phyloP scores from a whole-genome alignment of 1,140 invertebrate species.

The Ostrea denselamellosa region DNA sequence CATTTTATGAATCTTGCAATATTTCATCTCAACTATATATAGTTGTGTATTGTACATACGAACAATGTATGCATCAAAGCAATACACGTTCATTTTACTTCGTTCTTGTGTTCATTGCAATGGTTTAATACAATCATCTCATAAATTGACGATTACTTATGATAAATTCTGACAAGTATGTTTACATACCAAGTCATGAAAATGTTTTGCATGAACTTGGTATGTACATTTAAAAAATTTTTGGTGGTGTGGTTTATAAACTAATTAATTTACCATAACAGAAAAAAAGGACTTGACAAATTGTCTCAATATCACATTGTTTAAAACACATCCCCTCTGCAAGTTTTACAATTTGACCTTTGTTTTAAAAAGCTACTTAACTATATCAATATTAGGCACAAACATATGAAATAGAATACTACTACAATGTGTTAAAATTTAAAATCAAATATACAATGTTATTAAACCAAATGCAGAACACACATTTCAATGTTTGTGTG shows the following conservation, averaged over 20 bases:
- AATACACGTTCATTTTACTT: neutral
- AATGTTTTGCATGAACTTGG: neutral
- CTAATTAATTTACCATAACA: no score
- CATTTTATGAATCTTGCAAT: constrained; percentile 28
- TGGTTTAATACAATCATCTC: neutral
- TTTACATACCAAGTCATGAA: neutral
- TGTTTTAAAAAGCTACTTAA: no score
- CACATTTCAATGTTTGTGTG: neutral
- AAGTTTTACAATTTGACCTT: no score
- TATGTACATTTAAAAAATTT: neutral
- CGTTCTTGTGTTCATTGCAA: neutral
- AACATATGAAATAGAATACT: no score
- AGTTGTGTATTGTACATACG: neutral
- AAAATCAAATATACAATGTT: neutral
- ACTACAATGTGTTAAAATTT: no score
- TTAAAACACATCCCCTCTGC: no score
- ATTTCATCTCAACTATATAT: neutral
- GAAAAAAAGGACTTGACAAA: no score
- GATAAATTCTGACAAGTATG: neutral
- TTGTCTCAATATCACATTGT: no score
- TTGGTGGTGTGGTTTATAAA: no score
- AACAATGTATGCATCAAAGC: constrained; percentile 4
- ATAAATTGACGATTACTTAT: neutral
- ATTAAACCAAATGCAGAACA: constrained; percentile 20
- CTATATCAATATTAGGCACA: no score